Evolutionary conservation across 1,140 invertebrate species (phyloP), one percentile per base, ranked within the genome.

Genomic region (Drosophila malerkotliana): DNA sequence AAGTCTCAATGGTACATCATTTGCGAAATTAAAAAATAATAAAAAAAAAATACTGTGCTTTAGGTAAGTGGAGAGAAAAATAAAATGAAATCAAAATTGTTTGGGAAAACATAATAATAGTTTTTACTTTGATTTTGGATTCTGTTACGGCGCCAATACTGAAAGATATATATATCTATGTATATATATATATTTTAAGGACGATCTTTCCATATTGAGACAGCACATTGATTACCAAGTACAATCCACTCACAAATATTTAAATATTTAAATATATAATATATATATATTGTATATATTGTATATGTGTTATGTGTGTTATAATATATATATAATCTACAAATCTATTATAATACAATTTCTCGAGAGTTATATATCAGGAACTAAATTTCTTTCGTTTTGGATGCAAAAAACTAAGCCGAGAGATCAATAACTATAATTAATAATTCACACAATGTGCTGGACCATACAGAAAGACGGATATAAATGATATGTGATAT

Each of bases 401-500:
- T 18, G 15, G 15, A 44, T 37, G 34, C 41, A 44, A 44, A 44
- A 44, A 44, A 14, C 15, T 49, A 58, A 58, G 56, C 56, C 56
- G 56, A 71, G 66, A 69, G 66, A 69, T 69, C 66, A 69, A 69
- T 47, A 55, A 69, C 63, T 68, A 69, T 55, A 68, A 34, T 67
- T 57, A 41, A 26, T 48, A 12, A 15, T 58, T 15, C 26, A 30
- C 18, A 49, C 62, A 66, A 66, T 66, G 62, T 66, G 62, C 62
- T 66, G 58, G 15, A 45, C 62, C 62, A 62, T 62, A 62, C 45
- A 61, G 62, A 66, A 74, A 57, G 30, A 69, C 24, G 34, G 41
- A 57, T 12, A 57, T 18, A 57, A 76, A 55, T 75, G 71, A 73
- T 72, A 72, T 74, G 51, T 73, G 39, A 44, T 44, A 44, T 44